phyloP scores from a whole-genome alignment of 2,888 invertebrate genomes.

The Coenonympha glycerion region DNA sequence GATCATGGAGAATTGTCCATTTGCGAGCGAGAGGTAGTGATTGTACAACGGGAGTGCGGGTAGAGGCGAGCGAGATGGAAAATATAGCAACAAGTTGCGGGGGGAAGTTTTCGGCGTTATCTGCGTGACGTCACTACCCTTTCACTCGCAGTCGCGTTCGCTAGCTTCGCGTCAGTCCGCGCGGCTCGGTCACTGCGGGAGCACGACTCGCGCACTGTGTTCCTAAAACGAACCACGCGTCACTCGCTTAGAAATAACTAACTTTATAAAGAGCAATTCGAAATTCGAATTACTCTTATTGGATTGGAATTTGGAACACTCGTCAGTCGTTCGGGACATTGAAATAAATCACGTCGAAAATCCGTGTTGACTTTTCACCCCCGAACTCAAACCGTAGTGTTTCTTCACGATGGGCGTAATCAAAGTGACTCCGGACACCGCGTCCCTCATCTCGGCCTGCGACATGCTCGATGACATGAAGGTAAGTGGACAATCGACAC shows the following conservation, averaged over 20 bases:
- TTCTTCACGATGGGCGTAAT: conserved; percentile 61
- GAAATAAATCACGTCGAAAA: conserved; percentile 50
- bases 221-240: conserved; percentile 59
- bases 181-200: conserved; percentile 73
- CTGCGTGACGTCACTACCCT: conserved; percentile 77
- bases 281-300: too few relatives aligned
- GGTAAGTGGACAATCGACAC: conserved; percentile 46
- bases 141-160: conserved; percentile 62
- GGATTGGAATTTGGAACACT: too few relatives aligned
- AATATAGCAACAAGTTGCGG: conserved; percentile 66
- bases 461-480: conserved; percentile 72
- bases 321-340: conserved; percentile 30
- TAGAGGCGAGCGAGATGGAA: conserved; percentile 41
- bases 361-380: conserved; percentile 51
- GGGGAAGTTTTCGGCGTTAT: conserved; percentile 55
- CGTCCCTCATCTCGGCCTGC: conserved; percentile 63
- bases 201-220: conserved; percentile 62
- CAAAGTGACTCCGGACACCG: conserved; percentile 65
- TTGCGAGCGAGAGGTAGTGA: conserved; percentile 47
- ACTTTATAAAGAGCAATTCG: conserved; percentile 20
- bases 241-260: conserved; percentile 44
- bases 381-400: conserved; percentile 23
- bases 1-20: conserved; percentile 40
- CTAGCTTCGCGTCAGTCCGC: conserved; percentile 55
- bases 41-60: conserved; percentile 33